These are phyloP conservation scores for Lipotes vexillifer DNA, from an alignment of 2,113 vertebrate genomes.

Conservation along the genomic window DNA sequence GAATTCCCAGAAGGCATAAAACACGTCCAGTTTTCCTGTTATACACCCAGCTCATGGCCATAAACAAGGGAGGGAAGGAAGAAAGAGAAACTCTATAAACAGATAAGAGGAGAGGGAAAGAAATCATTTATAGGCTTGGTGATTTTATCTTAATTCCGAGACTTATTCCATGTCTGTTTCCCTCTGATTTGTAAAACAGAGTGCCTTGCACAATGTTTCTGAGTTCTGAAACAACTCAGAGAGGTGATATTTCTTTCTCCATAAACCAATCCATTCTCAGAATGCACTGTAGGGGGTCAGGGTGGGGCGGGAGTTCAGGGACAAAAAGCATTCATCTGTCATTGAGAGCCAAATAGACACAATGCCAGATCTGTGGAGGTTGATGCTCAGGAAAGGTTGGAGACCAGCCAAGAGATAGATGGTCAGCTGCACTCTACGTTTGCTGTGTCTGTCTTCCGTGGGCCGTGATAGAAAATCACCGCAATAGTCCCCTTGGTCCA, in stretches of 20 bases:
- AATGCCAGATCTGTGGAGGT: neutral
- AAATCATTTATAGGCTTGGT: neutral
- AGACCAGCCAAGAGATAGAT: neutral
- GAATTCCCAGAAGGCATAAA: neutral
- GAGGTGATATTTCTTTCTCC: neutral
- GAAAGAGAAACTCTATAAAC: neutral
- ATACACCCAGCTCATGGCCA: neutral
- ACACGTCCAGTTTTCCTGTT: neutral
- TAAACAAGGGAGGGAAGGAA: neutral
- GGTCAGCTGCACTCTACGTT: neutral
- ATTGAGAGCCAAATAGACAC: neutral
- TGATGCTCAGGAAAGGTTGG: neutral
- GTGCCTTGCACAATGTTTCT: neutral
- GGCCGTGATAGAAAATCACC: neutral
- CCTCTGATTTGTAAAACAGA: neutral
- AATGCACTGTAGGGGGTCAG: neutral
- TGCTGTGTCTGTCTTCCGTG: neutral
- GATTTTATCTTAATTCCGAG: constrained; percentile 25
- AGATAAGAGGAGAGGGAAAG: neutral
- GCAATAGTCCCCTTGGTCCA: neutral
- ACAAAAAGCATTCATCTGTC: neutral
- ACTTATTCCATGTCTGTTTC: neutral
- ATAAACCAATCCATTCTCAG: neutral
- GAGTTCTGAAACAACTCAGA: neutral
- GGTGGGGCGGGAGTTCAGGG: neutral